Evolutionary conservation across 2,888 invertebrate genomes (phyloP).

Genomic region (Actias luna): DNA sequence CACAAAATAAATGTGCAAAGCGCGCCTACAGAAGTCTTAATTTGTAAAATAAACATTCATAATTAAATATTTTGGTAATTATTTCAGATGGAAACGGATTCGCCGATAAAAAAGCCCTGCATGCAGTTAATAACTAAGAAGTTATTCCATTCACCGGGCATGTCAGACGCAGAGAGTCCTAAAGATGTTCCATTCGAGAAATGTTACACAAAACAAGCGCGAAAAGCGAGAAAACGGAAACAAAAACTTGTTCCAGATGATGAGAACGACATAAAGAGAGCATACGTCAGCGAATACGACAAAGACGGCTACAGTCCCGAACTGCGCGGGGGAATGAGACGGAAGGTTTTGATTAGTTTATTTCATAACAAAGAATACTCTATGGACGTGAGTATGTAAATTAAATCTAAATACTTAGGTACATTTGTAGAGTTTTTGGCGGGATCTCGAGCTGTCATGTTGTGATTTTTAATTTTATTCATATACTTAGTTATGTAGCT

Average conservation of each 20-base stretch:
- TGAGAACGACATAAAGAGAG: constrained; percentile 52
- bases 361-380: constrained; percentile 66
- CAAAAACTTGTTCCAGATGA: constrained; percentile 50
- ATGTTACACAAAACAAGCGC: constrained; percentile 30
- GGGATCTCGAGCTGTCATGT: too few species aligned
- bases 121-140: constrained; percentile 62
- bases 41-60: neutral
- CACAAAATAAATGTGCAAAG: too few species aligned
- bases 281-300: constrained; percentile 58
- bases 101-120: constrained; percentile 58
- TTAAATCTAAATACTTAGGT: constrained; percentile 15
- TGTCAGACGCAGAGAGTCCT: constrained; percentile 29
- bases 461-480: too few species aligned
- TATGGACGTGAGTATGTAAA: constrained; percentile 46
- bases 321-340: constrained; percentile 52
- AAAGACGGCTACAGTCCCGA: constrained; percentile 53
- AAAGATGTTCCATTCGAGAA: constrained; percentile 36
- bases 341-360: constrained; percentile 57
- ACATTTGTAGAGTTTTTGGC: too few species aligned
- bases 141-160: constrained; percentile 62
- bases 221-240: constrained; percentile 55
- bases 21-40: too few species aligned
- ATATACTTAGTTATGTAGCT: too few species aligned
- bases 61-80: constrained; percentile 20
- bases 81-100: constrained; percentile 64